These are phyloP conservation scores for Drosophila sproati DNA, from an alignment of 1,140 invertebrate species.

Conservation along the genomic window DNA sequence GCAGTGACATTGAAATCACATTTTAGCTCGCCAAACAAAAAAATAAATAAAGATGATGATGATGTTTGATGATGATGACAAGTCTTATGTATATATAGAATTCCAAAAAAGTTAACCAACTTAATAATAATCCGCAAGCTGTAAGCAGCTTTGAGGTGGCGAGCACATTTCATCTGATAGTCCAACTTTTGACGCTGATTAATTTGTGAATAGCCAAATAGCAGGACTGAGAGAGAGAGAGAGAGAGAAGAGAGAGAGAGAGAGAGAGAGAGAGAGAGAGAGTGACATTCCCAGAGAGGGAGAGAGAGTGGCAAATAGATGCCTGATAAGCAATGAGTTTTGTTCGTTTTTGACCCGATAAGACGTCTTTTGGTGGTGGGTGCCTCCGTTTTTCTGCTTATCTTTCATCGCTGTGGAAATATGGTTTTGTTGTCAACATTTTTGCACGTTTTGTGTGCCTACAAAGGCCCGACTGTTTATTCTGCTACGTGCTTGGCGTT, in stretches of 20 bases:
- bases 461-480: constrained; percentile 29
- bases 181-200: constrained; percentile 45
- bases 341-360: constrained; percentile 25
- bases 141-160: constrained; percentile 9
- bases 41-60: not conserved
- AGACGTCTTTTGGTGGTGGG: not conserved
- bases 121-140: constrained; percentile 35
- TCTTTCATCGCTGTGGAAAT: constrained; percentile 26
- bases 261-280: not conserved
- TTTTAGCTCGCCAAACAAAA: not conserved
- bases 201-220: constrained; percentile 29
- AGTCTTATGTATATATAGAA: not conserved
- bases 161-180: constrained; percentile 40
- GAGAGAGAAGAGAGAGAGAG: not conserved
- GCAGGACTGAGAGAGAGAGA: not conserved
- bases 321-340: constrained; percentile 29
- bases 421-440: constrained; percentile 26
- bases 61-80: constrained; percentile 1
- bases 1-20: constrained; percentile 15
- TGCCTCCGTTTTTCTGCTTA: constrained; percentile 9
- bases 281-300: not conserved
- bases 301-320: not conserved
- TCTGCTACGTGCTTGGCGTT: constrained; percentile 15
- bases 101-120: constrained; percentile 37
- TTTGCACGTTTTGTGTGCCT: constrained; percentile 37